These are phyloP conservation scores for Channa argus DNA, from an alignment of 2,113 vertebrate genomes.

Conservation along the genomic window DNA sequence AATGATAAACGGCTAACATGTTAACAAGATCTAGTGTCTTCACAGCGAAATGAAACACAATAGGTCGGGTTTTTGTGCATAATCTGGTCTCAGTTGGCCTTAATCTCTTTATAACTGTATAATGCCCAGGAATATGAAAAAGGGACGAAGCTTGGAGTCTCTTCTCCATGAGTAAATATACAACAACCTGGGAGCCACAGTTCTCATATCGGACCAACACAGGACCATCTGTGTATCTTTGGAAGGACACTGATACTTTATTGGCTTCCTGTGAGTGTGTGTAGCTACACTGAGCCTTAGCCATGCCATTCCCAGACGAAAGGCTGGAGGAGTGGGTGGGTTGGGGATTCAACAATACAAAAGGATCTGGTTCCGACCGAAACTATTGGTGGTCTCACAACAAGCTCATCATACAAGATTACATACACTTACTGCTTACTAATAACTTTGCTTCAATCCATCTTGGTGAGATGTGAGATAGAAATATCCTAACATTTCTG, in stretches of 20 bases:
- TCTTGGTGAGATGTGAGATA: constrained; percentile 12
- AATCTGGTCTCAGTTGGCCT: constrained; percentile 46
- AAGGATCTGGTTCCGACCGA: constrained; percentile 40
- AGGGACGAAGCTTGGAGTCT: constrained; percentile 29
- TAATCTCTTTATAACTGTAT: constrained; percentile 61
- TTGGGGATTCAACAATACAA: constrained; percentile 27
- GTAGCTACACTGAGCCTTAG: constrained; percentile 39
- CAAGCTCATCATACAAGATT: constrained; percentile 22
- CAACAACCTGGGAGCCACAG: constrained; percentile 54
- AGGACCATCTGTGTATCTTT: constrained; percentile 58
- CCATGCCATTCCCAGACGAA: constrained; percentile 52
- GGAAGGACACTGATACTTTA: constrained; percentile 47
- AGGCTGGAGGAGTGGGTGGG: constrained; percentile 30
- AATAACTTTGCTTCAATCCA: constrained; percentile 17
- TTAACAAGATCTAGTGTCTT: constrained; percentile 35
- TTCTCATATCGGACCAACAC: constrained; percentile 58
- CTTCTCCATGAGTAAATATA: constrained; percentile 63
- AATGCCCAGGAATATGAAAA: constrained; percentile 58
- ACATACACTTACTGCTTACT: neutral
- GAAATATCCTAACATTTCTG: constrained; percentile 13
- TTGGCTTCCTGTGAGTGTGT: constrained; percentile 45
- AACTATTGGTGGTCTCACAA: constrained; percentile 47
- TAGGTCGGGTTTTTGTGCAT: constrained; percentile 37
- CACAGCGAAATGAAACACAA: constrained; percentile 55
- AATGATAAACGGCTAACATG: constrained; percentile 25